These are phyloP conservation scores for Caranx ignobilis DNA, from an alignment of 2,113 vertebrate genomes.

Conservation along the genomic window DNA sequence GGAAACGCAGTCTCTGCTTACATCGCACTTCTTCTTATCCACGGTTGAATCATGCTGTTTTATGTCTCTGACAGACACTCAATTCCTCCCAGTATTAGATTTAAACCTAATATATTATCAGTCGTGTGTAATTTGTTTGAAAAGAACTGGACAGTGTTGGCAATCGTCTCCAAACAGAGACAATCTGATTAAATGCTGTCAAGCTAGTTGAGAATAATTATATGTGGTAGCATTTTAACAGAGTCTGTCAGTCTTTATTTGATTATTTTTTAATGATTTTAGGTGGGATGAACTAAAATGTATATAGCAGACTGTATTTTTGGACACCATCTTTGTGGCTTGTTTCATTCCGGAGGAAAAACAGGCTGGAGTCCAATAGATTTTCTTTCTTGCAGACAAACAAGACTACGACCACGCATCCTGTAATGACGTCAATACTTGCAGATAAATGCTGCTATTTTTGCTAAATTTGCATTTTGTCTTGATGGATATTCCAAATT, in stretches of 20 bases:
- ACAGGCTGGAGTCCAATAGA: not conserved
- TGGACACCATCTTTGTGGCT: not conserved
- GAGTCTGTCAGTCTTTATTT: not conserved
- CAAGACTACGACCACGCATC: not conserved
- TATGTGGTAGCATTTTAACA: slow-evolving; percentile 3
- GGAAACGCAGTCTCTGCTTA: slow-evolving; percentile 45
- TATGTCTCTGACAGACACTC: slow-evolving; percentile 44
- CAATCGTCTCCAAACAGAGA: slow-evolving; percentile 4
- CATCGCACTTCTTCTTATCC: slow-evolving; percentile 41
- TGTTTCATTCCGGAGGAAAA: slow-evolving; percentile 8
- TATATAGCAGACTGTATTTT: not conserved
- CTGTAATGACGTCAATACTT: not conserved
- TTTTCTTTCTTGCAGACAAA: not conserved
- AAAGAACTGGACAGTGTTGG: slow-evolving; percentile 31
- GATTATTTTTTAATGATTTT: slow-evolving; percentile 2
- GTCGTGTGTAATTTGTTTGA: slow-evolving; percentile 53
- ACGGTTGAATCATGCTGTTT: slow-evolving; percentile 36
- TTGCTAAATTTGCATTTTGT: not conserved
- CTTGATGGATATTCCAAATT: not conserved
- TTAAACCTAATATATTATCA: slow-evolving; percentile 46
- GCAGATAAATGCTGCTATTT: not conserved
- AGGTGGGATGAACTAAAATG: not conserved
- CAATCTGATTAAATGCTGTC: slow-evolving; percentile 48
- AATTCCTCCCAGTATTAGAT: slow-evolving; percentile 22
- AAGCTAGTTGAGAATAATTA: slow-evolving; percentile 28